phyloP scores from a whole-genome alignment of 1,140 invertebrate genomes.

The Drosophila oshimai region DNA sequence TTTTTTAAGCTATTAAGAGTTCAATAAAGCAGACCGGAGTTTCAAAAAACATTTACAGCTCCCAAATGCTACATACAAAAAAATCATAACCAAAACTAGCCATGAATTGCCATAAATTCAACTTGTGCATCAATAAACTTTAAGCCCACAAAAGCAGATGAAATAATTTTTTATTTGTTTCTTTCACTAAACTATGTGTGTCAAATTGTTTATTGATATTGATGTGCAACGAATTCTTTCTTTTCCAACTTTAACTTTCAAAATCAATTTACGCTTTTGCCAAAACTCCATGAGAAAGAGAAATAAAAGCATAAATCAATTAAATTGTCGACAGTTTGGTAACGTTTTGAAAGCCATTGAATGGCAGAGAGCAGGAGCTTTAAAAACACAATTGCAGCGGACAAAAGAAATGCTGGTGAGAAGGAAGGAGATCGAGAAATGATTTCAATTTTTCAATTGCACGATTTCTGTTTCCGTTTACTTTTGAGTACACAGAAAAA shows the following conservation, averaged over 20 bases:
- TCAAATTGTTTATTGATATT: conserved; percentile 5
- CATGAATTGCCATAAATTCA: background rate
- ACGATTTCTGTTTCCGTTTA: conserved; percentile 66
- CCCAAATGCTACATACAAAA: too few relatives aligned
- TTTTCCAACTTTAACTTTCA: conserved; percentile 17
- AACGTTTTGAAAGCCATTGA: conserved; percentile 35
- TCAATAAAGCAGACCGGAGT: too few relatives aligned
- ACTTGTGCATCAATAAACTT: background rate
- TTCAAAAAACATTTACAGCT: background rate
- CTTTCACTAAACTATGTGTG: background rate
- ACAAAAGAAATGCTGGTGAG: conserved; percentile 20
- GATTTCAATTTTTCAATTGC: conserved; percentile 56
- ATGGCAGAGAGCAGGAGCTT: conserved; percentile 2
- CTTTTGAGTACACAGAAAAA: conserved; percentile 11
- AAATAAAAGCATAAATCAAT: conserved; percentile 63
- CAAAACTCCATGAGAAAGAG: conserved; percentile 14
- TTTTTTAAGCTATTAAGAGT: too few relatives aligned
- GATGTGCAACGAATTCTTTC: conserved; percentile 8
- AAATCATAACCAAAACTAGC: background rate
- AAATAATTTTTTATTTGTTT: background rate
- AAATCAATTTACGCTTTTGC: conserved; percentile 36
- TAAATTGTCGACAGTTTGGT: conserved; percentile 71
- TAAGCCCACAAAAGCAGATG: background rate
- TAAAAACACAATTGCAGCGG: conserved; percentile 10
- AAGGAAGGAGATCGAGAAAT: conserved; percentile 26